Base-by-base conservation (phyloP, 2,888 invertebrate genomes). In the Leucoptera coffeella region DNA sequence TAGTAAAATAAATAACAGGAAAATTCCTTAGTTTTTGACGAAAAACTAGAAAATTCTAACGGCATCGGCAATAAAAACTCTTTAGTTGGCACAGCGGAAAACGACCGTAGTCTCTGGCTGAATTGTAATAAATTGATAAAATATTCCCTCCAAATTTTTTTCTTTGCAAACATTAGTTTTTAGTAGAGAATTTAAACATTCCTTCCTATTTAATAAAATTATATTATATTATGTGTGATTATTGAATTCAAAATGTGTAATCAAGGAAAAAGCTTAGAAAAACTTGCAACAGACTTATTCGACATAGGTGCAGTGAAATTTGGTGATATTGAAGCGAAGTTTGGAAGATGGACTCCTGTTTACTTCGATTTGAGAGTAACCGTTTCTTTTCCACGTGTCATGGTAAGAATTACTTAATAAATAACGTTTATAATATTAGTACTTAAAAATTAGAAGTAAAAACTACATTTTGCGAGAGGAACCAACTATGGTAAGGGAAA, bases 361-460 rank as follows among this genome's bases (percentile, higher is more conserved):
- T 99, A 99, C 61, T 88, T 96, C 51, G 97, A 99, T 58, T 65
- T 99, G 11, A 74, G 97, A 28, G 82, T 91, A 2, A 81, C 96
- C 26, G 84, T 96, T 19, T 91, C 94, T 9, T 81, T 86, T 47
- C 95, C 95, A 0, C 71, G 77, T 37, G 52, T 96, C 26, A 77
- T 96, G 84, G 92, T 91, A 55, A 71, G 73, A 17, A 19, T 2
- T n/a, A n/a, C 10, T n/a, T 3, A 14, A 3, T 24, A 11, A n/a
- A n/a, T n/a, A n/a, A n/a, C n/a, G n/a, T n/a, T n/a, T n/a, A n/a
- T n/a, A n/a, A n/a, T n/a, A n/a, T n/a, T n/a, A n/a, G n/a, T n/a
- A n/a, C n/a, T n/a, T n/a, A n/a, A n/a, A n/a, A n/a, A n/a, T n/a
- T n/a, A n/a, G n/a, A n/a, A n/a, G n/a, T n/a, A n/a, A n/a, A n/a